These are phyloP conservation scores for Arion vulgaris DNA, from an alignment of 1,140 invertebrate genomes.

Conservation along the genomic window DNA sequence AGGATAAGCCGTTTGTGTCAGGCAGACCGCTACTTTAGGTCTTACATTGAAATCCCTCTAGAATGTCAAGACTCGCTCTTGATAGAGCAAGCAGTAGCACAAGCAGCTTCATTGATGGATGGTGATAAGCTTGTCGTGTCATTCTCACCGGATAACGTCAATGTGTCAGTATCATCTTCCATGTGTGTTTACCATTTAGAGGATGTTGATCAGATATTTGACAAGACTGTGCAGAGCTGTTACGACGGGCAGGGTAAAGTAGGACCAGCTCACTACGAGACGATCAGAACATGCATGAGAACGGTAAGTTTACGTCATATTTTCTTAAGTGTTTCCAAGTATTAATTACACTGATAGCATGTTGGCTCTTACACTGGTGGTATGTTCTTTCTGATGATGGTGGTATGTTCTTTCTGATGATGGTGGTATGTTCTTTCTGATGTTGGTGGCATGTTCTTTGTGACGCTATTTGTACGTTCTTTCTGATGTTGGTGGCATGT, in stretches of 20 bases:
- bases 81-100: constrained; percentile 87
- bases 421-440: constrained; percentile 22
- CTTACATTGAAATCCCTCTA: constrained; percentile 97
- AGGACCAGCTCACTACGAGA: constrained; percentile 63
- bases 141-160: constrained; percentile 84
- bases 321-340: constrained; percentile 11
- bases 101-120: constrained; percentile 94
- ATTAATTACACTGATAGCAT: constrained; percentile 16
- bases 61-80: constrained; percentile 87
- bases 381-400: not conserved
- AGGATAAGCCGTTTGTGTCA: constrained; percentile 97
- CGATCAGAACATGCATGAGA: constrained; percentile 45
- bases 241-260: constrained; percentile 78
- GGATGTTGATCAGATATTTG: constrained; percentile 93
- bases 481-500: too few relatives aligned
- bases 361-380: not conserved
- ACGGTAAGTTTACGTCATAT: constrained; percentile 48
- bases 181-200: constrained; percentile 96
- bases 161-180: constrained; percentile 78
- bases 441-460: not conserved
- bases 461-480: not conserved
- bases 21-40: constrained; percentile 95
- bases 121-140: constrained; percentile 94
- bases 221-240: constrained; percentile 96
- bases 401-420: not conserved